Percentiles rank a stretch among this genome's conserved stretches.
phyloP scores from a whole-genome alignment of 2,113 vertebrate genomes.

The Blennius ocellaris region DNA sequence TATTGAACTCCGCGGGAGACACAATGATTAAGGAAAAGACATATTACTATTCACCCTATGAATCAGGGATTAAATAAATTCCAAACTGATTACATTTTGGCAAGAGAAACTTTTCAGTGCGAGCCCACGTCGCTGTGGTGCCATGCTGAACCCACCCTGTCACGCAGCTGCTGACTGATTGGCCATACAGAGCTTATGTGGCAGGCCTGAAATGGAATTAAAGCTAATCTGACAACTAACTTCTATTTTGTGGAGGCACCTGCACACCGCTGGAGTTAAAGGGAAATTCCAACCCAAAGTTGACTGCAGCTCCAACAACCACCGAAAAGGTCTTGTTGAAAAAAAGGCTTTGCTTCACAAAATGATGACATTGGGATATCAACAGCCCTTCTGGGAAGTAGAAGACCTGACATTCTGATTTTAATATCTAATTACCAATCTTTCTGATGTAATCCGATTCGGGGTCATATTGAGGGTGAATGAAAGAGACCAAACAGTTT shows the following conservation, averaged over 20 bases:
- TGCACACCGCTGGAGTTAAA: slow-evolving; percentile 30
- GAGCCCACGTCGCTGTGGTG: slow-evolving; percentile 36
- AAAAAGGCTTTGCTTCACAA: no score
- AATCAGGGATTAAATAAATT: slow-evolving; percentile 79
- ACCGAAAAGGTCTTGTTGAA: no score
- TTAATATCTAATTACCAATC: no score
- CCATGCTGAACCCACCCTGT: slow-evolving; percentile 50
- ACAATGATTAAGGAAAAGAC: slow-evolving; percentile 71
- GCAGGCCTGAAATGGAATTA: slow-evolving; percentile 47
- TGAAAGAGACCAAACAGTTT: no score
- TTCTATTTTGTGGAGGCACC: slow-evolving; percentile 49
- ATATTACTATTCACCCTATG: slow-evolving; percentile 72
- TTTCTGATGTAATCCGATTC: no score
- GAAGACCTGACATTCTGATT: no score
- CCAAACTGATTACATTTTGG: slow-evolving; percentile 79
- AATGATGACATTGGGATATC: no score
- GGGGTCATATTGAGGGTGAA: no score
- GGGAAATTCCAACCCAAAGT: no score
- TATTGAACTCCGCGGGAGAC: slow-evolving; percentile 74
- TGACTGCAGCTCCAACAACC: no score
- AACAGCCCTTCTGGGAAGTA: no score
- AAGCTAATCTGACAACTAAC: slow-evolving; percentile 65
- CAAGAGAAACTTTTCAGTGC: slow-evolving; percentile 48
- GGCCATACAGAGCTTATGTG: slow-evolving; percentile 51
- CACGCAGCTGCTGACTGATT: slow-evolving; percentile 61